Evolutionary conservation across 1,140 invertebrate species (phyloP).

Genomic region (Euura saliciscinereae): DNA sequence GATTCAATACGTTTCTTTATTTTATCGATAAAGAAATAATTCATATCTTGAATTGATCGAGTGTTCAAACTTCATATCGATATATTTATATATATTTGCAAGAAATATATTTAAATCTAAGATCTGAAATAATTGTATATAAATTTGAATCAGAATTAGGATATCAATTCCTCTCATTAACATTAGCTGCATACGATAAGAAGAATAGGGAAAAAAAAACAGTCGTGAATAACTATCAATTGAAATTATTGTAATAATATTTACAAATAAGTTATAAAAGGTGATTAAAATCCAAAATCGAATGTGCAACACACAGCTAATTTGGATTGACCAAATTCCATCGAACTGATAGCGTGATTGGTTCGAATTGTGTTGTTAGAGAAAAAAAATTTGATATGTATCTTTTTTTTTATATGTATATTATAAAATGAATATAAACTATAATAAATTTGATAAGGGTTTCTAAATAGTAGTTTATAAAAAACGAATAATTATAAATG

Average conservation of each 20-base stretch:
- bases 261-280: too few relatives aligned
- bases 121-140: slow-evolving; percentile 3
- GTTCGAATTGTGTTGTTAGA: neutral
- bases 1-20: neutral
- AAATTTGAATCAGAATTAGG: neutral
- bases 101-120: neutral
- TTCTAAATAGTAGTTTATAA: neutral
- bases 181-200: too few relatives aligned
- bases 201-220: too few relatives aligned
- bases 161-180: neutral
- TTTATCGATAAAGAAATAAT: neutral
- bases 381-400: neutral
- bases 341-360: neutral
- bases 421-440: neutral
- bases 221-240: too few relatives aligned
- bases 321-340: too few relatives aligned
- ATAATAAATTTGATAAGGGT: neutral
- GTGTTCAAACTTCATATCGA: neutral
- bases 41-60: neutral
- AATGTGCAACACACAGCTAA: too few relatives aligned
- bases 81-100: neutral
- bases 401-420: neutral
- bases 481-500: neutral
- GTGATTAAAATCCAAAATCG: too few relatives aligned
- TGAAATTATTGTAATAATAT: too few relatives aligned